A percentile compares a stretch with the other conserved stretches of the same genome.
Conservation (phyloP, 92 coral and sea anemone genomes). For the Isaurus tuberculatus region DNA sequence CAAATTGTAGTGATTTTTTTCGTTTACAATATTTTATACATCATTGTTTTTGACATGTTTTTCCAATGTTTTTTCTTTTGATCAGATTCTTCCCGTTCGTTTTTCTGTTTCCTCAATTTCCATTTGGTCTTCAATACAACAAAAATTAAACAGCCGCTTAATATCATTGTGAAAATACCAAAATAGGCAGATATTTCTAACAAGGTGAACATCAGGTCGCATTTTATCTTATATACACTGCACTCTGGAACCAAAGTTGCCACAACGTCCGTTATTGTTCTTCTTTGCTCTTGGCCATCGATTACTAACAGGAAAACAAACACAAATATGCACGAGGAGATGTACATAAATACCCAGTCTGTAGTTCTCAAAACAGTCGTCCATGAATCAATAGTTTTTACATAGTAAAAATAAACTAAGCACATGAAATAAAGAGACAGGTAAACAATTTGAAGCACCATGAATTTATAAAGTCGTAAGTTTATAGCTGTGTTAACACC, state of each 20-base stretch:
- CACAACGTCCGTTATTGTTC: slow-evolving; percentile 6
- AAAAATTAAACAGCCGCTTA: slow-evolving; percentile 1
- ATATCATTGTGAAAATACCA: slow-evolving; percentile 28
- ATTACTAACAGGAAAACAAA: neutral
- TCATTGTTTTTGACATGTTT: neutral
- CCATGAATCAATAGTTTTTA: slow-evolving; percentile 10
- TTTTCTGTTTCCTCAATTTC: neutral
- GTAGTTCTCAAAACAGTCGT: neutral
- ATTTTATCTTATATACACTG: slow-evolving; percentile 7
- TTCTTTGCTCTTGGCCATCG: slow-evolving; percentile 10
- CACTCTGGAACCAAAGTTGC: slow-evolving; percentile 19
- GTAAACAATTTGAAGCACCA: slow-evolving; percentile 29
- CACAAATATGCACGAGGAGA: neutral
- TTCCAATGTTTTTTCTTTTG: neutral
- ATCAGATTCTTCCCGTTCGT: neutral
- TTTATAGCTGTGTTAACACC: slow-evolving; percentile 31
- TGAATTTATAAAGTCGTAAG: slow-evolving; percentile 20
- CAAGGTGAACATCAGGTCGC: neutral
- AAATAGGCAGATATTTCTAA: neutral
- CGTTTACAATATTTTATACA: neutral
- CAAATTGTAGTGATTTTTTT: too few species aligned
- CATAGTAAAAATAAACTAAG: slow-evolving; percentile 6
- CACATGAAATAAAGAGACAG: slow-evolving; percentile 8
- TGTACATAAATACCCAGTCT: slow-evolving; percentile 25
- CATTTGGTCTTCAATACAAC: slow-evolving; percentile 13